These are phyloP conservation scores for Hafferia zeledoni DNA, from an alignment of 2,797 vertebrate genomes.

Conservation along the genomic window DNA sequence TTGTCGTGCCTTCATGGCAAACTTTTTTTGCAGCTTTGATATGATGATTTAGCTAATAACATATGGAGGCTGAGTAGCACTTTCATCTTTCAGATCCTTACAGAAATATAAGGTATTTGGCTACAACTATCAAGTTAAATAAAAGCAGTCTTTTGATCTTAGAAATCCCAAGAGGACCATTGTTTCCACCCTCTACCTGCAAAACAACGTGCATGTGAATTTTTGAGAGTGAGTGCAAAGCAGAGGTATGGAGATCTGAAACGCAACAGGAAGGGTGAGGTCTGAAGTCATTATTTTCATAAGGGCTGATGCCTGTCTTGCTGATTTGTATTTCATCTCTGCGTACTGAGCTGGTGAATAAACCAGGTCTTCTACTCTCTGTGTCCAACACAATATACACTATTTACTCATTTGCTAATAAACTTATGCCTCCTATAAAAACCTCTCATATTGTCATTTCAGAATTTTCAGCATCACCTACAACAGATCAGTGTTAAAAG, in stretches of 20 bases:
- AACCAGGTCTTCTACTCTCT: neutral
- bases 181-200: neutral
- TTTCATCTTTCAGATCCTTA: neutral
- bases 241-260: neutral
- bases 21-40: neutral
- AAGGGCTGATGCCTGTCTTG: neutral
- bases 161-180: neutral
- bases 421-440: neutral
- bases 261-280: neutral
- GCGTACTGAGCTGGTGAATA: neutral
- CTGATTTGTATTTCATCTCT: neutral
- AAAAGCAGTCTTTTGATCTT: neutral
- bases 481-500: neutral
- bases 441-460: neutral
- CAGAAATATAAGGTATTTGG: neutral
- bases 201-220: neutral
- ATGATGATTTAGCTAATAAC: neutral
- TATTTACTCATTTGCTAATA: neutral
- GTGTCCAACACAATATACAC: neutral
- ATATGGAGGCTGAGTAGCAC: neutral
- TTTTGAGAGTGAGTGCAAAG: neutral
- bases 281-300: neutral
- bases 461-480: neutral
- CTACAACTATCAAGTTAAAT: neutral
- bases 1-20: neutral